A percentile compares a stretch with the other conserved stretches of the same genome.
phyloP scores from a whole-genome alignment of 2,113 vertebrate species.

The Charadrius vociferus region DNA sequence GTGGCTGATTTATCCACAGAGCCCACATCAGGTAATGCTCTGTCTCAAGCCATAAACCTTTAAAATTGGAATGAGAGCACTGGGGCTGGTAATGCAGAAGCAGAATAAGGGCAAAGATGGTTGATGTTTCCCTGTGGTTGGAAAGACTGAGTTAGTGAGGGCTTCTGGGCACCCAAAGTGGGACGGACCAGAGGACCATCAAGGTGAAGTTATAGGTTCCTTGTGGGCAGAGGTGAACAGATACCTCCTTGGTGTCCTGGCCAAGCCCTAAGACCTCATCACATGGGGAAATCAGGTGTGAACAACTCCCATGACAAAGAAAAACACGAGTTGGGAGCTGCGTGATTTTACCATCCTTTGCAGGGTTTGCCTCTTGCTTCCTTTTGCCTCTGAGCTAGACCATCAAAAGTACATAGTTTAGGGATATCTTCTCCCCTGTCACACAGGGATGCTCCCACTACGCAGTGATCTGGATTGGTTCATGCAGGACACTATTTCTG shows the following conservation, averaged over 20 bases:
- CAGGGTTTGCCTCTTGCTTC: not conserved
- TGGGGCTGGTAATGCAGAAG: not conserved
- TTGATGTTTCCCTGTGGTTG: rapidly evolving
- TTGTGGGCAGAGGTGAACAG: rapidly evolving
- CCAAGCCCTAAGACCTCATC: too few species aligned
- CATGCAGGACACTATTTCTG: not conserved
- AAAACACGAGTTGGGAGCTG: rapidly evolving
- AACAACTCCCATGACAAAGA: not conserved
- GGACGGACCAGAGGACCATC: not conserved
- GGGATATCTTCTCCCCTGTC: not conserved
- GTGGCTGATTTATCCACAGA: not conserved
- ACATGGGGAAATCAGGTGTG: not conserved
- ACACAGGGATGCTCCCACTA: not conserved
- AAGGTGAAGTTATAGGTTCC: not conserved
- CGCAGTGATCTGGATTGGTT: not conserved
- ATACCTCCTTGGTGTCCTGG: not conserved
- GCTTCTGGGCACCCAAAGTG: not conserved
- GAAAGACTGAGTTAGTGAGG: not conserved
- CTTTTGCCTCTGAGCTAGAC: not conserved
- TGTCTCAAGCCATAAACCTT: not conserved
- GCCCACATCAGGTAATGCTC: not conserved
- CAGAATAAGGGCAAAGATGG: not conserved
- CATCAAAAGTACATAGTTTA: not conserved
- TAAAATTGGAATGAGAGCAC: not conserved
- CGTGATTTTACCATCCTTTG: not conserved